Evolutionary conservation across 2,888 invertebrate genomes (phyloP).

Genomic region (Pyralis farinalis): DNA sequence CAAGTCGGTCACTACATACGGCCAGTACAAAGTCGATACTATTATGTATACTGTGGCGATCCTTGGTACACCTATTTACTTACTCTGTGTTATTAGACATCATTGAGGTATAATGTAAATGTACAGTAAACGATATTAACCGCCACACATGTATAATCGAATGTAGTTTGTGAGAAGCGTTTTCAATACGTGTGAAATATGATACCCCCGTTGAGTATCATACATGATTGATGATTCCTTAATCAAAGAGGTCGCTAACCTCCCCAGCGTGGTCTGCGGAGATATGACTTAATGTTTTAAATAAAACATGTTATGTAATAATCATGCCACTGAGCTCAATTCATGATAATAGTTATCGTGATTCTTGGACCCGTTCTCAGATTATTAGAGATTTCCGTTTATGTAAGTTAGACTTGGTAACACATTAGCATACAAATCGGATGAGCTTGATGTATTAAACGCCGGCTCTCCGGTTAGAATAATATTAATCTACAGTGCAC

Average conservation of each 20-base stretch:
- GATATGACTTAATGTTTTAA: conserved; percentile 57
- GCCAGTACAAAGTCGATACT: too few relatives aligned
- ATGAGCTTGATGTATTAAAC: conserved; percentile 38
- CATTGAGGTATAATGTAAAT: too few relatives aligned
- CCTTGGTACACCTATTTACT: too few relatives aligned
- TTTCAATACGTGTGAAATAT: conserved; percentile 56
- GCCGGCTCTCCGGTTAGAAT: conserved; percentile 46
- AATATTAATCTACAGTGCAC: conserved; percentile 53
- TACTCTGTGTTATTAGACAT: too few relatives aligned
- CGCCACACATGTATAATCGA: neutral
- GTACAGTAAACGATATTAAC: too few relatives aligned
- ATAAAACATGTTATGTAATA: conserved; percentile 41
- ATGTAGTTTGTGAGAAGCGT: conserved; percentile 28
- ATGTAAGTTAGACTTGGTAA: conserved; percentile 15
- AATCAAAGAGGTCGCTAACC: conserved; percentile 68
- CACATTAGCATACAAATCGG: conserved; percentile 53
- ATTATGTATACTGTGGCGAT: too few relatives aligned
- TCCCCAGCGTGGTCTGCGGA: conserved; percentile 28
- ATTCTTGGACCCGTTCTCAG: conserved; percentile 16
- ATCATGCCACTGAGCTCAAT: conserved; percentile 22
- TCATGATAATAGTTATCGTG: conserved; percentile 18
- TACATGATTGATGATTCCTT: conserved; percentile 73
- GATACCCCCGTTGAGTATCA: conserved; percentile 54
- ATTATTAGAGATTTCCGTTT: conserved; percentile 18
- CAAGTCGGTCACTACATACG: neutral